phyloP scores from a whole-genome alignment of 2,797 vertebrate species.

The Silurus lanzhouensis region DNA sequence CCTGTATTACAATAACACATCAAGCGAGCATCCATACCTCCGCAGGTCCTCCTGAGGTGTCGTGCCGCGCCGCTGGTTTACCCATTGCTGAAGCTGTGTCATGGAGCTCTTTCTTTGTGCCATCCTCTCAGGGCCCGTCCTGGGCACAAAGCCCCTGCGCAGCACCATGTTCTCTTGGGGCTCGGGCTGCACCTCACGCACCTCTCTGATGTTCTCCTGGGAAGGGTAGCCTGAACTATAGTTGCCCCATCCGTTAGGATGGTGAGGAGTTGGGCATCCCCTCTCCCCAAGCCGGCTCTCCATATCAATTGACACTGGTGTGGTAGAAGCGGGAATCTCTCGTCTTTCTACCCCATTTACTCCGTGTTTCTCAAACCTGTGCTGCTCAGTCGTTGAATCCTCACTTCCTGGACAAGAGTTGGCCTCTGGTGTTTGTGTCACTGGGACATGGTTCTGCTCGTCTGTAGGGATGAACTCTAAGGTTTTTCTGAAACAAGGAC shows the following conservation, averaged over 20 bases:
- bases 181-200: conserved; percentile 48
- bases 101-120: conserved; percentile 96
- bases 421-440: conserved; percentile 68
- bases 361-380: conserved; percentile 63
- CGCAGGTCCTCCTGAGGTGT: conserved; percentile 80
- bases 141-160: conserved; percentile 77
- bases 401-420: conserved; percentile 75
- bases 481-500: conserved; percentile 67
- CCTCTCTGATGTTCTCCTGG: conserved; percentile 63
- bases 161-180: conserved; percentile 73
- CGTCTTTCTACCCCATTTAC: conserved; percentile 72
- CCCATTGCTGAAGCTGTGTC: conserved; percentile 95
- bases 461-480: conserved; percentile 73
- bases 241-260: conserved; percentile 80
- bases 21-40: conserved; percentile 71
- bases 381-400: conserved; percentile 69
- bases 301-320: conserved; percentile 49
- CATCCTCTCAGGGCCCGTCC: conserved; percentile 81
- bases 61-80: conserved; percentile 82
- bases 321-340: conserved; percentile 45
- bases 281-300: conserved; percentile 56
- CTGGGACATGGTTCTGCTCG: conserved; percentile 68
- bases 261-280: conserved; percentile 54
- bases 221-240: conserved; percentile 67
- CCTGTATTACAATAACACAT: background rate